Conservation (phyloP, 2,113 vertebrate genomes). For the Ardeotis arabs region DNA sequence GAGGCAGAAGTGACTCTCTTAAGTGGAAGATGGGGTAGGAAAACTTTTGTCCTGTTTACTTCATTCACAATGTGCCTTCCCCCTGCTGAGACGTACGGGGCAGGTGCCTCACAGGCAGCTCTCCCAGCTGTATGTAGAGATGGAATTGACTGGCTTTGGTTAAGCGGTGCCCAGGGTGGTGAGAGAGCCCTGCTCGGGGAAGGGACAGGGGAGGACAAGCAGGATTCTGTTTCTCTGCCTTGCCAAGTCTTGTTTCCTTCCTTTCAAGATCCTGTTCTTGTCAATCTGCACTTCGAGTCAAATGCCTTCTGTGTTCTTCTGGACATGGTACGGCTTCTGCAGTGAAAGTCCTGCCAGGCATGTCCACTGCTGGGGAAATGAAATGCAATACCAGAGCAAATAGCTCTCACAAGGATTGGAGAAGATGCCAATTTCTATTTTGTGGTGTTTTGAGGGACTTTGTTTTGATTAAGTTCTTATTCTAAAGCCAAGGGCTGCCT, state of each 20-base stretch:
- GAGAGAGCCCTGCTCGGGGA: background rate
- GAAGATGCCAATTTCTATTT: background rate
- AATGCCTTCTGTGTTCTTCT: background rate
- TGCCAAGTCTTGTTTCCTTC: slow-evolving; percentile 43
- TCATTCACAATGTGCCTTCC: background rate
- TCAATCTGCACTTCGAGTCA: slow-evolving; percentile 20
- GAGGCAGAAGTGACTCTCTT: background rate
- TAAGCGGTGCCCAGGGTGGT: background rate
- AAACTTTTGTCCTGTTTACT: background rate
- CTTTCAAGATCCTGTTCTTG: slow-evolving; percentile 46
- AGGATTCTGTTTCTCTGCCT: slow-evolving; percentile 25
- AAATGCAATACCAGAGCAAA: background rate
- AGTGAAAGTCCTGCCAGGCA: background rate
- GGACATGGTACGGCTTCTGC: background rate
- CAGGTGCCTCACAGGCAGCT: background rate
- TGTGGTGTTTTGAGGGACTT: background rate
- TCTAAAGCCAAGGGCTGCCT: background rate
- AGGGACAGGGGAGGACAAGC: background rate
- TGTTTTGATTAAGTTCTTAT: background rate
- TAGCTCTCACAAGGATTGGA: background rate
- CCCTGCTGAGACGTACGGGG: background rate
- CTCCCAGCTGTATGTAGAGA: background rate
- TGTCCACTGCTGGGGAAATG: background rate
- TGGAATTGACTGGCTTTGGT: background rate
- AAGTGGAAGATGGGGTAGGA: background rate